A percentile compares a stretch with the other conserved stretches of the same genome.
These are phyloP conservation scores for Macroteleia sp. DNA, from an alignment of 2,888 invertebrate genomes.

Conservation along the genomic window DNA sequence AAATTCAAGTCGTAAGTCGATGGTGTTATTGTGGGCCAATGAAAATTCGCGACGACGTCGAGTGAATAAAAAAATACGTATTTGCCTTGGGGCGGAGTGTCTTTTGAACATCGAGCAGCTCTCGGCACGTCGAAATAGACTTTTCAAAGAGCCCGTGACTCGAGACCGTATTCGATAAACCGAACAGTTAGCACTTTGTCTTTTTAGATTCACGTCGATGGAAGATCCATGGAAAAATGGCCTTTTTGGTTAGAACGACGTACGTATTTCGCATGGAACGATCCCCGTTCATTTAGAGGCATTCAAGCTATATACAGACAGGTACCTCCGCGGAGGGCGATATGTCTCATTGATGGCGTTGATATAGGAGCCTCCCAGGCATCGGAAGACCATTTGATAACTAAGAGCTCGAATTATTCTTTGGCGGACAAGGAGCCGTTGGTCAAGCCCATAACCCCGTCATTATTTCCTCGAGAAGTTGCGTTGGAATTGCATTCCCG, in stretches of 20 bases:
- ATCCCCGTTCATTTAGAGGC: conserved; percentile 63
- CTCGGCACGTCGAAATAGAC: conserved; percentile 49
- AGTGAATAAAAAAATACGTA: conserved; percentile 63
- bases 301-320: conserved; percentile 80
- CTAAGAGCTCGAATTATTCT: conserved; percentile 74
- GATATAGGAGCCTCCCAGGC: conserved; percentile 71
- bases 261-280: conserved; percentile 64
- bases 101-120: conserved; percentile 57
- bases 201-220: conserved; percentile 56
- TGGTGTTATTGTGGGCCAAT: conserved; percentile 47
- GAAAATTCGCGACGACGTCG: conserved; percentile 61
- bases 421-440: conserved; percentile 80
- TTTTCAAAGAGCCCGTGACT: conserved; percentile 55
- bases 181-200: conserved; percentile 58
- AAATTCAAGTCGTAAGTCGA: conserved; percentile 7
- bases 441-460: conserved; percentile 76
- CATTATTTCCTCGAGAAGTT: conserved; percentile 74
- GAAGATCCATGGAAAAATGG: conserved; percentile 59
- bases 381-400: conserved; percentile 64
- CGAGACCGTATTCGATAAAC: conserved; percentile 52
- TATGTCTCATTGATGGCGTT: conserved; percentile 79
- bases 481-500: conserved; percentile 75
- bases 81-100: conserved; percentile 60
- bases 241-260: conserved; percentile 59
- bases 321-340: conserved; percentile 76